Evolutionary conservation across 2,797 vertebrate genomes (phyloP).

Genomic region (Pseudochromis fuscus): DNA sequence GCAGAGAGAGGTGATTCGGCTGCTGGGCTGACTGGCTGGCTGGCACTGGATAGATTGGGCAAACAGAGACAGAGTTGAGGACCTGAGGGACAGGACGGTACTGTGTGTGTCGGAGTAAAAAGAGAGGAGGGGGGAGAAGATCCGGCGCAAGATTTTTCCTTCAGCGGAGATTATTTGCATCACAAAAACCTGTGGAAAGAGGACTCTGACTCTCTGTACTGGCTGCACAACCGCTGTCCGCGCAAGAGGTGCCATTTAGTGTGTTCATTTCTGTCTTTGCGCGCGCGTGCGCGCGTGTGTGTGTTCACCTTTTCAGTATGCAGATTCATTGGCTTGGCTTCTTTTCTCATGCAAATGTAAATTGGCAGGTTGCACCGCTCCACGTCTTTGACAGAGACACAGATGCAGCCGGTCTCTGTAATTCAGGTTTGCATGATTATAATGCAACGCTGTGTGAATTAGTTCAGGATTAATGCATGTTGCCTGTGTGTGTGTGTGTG

Average conservation of each 20-base stretch:
- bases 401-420: slow-evolving; percentile 55
- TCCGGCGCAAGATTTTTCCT: slow-evolving; percentile 58
- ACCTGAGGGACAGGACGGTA: slow-evolving; percentile 49
- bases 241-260: slow-evolving; percentile 74
- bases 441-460: slow-evolving; percentile 48
- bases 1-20: slow-evolving; percentile 49
- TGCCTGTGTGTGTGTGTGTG: slow-evolving; percentile 12
- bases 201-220: slow-evolving; percentile 58
- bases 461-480: slow-evolving; percentile 56
- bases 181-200: slow-evolving; percentile 66
- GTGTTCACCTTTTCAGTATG: slow-evolving; percentile 75
- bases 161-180: slow-evolving; percentile 70
- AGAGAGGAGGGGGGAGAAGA: slow-evolving; percentile 22
- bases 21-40: slow-evolving; percentile 37
- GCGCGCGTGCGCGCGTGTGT: slow-evolving; percentile 23
- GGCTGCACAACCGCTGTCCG: slow-evolving; percentile 63
- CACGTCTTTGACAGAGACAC: slow-evolving; percentile 49
- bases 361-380: slow-evolving; percentile 45
- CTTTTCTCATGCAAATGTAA: slow-evolving; percentile 73
- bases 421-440: slow-evolving; percentile 60
- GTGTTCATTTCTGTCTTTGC: slow-evolving; percentile 32
- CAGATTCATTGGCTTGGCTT: slow-evolving; percentile 56
- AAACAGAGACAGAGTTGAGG: slow-evolving; percentile 59
- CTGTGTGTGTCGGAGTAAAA: background rate
- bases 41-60: slow-evolving; percentile 37